Evolutionary conservation across 2,888 invertebrate species (phyloP).

Genomic region (Steinernema hermaphroditum): DNA sequence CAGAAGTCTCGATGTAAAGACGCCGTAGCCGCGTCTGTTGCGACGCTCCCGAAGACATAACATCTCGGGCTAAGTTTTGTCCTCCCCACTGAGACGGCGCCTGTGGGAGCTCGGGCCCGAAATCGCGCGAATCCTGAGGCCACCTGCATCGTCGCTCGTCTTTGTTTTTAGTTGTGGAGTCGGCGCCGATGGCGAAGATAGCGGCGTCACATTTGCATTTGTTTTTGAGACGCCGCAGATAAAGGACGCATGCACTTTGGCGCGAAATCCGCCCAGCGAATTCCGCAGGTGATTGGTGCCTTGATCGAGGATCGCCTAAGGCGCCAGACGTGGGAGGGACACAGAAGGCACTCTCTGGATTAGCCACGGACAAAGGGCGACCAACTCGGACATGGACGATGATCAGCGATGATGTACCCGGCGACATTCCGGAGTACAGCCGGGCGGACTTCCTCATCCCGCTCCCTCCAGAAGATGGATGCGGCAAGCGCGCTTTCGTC

Average conservation of each 20-base stretch:
- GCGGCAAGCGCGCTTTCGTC: neutral
- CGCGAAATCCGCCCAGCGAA: too few relatives aligned
- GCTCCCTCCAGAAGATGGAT: slow-evolving; percentile 7
- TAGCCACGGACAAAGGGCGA: too few relatives aligned
- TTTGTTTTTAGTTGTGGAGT: neutral
- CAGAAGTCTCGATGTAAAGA: slow-evolving; percentile 10
- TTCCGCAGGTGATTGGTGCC: too few relatives aligned
- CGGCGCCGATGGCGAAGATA: neutral
- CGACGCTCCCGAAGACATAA: slow-evolving; percentile 12
- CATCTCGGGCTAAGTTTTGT: slow-evolving; percentile 13
- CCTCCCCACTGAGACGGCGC: neutral
- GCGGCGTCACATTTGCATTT: slow-evolving; percentile 15
- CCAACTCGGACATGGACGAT: too few relatives aligned
- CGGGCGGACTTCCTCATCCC: slow-evolving; percentile 23
- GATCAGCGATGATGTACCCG: too few relatives aligned
- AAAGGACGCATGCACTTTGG: neutral
- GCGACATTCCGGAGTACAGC: too few relatives aligned
- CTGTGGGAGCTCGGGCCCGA: neutral
- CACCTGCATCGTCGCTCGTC: slow-evolving; percentile 21
- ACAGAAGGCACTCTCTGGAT: too few relatives aligned
- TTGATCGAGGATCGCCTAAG: too few relatives aligned
- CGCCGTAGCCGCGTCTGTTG: neutral
- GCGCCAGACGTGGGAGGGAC: too few relatives aligned
- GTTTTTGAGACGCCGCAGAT: slow-evolving; percentile 2
- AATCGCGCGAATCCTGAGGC: neutral